These are phyloP conservation scores for Cheilosia pagana DNA, from an alignment of 2,888 invertebrate genomes.

Conservation along the genomic window DNA sequence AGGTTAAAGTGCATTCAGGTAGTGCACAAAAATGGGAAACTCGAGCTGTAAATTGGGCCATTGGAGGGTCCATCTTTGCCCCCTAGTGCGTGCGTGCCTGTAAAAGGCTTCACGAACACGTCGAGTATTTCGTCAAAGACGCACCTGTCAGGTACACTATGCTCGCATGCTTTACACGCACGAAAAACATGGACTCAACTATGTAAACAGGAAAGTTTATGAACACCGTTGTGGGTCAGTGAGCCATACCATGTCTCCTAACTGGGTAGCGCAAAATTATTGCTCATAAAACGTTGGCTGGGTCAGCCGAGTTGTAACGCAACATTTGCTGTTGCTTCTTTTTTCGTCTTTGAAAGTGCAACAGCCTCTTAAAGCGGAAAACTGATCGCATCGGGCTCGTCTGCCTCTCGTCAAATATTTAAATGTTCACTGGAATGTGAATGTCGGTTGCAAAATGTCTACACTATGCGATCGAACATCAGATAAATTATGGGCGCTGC, in stretches of 20 bases:
- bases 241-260: slow-evolving; percentile 68
- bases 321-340: slow-evolving; percentile 30
- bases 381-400: slow-evolving; percentile 40
- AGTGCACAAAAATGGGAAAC: not conserved
- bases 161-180: not conserved
- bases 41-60: not conserved
- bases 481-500: slow-evolving; percentile 58
- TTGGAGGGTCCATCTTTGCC: too few relatives aligned
- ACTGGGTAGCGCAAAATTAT: slow-evolving; percentile 56
- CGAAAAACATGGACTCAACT: slow-evolving; percentile 51
- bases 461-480: slow-evolving; percentile 13
- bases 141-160: not conserved
- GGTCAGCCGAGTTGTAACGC: slow-evolving; percentile 54
- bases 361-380: slow-evolving; percentile 61
- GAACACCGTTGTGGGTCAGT: slow-evolving; percentile 63
- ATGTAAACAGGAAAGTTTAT: slow-evolving; percentile 71
- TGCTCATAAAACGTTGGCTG: slow-evolving; percentile 57
- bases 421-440: slow-evolving; percentile 57
- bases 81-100: too few relatives aligned
- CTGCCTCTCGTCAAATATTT: slow-evolving; percentile 51
- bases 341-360: slow-evolving; percentile 53
- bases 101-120: not conserved
- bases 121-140: not conserved
- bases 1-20: not conserved
- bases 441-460: slow-evolving; percentile 72